Evolutionary conservation across 2,888 invertebrate genomes (phyloP).

Genomic region (Pristionchus maxplancki): DNA sequence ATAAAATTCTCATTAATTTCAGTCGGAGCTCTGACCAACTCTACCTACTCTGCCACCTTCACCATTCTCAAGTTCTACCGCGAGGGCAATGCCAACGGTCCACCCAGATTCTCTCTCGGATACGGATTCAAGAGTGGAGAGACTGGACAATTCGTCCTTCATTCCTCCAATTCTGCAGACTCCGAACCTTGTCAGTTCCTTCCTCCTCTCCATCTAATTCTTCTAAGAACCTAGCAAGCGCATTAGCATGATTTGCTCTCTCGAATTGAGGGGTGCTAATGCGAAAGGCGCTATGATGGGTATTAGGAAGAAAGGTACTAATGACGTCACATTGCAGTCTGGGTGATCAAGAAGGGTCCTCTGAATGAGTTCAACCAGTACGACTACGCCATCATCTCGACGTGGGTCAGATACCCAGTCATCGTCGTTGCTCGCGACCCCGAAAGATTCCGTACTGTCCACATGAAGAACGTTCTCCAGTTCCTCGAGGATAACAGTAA

Average conservation of each 20-base stretch:
- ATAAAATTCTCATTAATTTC: slow-evolving; percentile 53
- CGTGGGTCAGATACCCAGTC: slow-evolving; percentile 76
- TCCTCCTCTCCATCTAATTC: not conserved
- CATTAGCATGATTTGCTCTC: not conserved
- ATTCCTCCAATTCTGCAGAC: slow-evolving; percentile 77
- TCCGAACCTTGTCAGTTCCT: slow-evolving; percentile 75
- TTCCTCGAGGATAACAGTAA: slow-evolving; percentile 78
- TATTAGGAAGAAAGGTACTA: not conserved
- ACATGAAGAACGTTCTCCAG: slow-evolving; percentile 77
- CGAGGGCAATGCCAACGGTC: slow-evolving; percentile 78
- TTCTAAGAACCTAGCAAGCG: not conserved
- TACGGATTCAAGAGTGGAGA: slow-evolving; percentile 78
- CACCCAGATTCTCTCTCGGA: slow-evolving; percentile 77
- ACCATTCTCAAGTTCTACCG: slow-evolving; percentile 78
- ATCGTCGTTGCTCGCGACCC: slow-evolving; percentile 78
- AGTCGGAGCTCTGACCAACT: slow-evolving; percentile 78
- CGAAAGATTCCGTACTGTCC: slow-evolving; percentile 72
- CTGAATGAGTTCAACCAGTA: slow-evolving; percentile 78
- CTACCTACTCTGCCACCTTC: slow-evolving; percentile 78
- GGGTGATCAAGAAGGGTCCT: slow-evolving; percentile 78
- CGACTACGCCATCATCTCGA: slow-evolving; percentile 77
- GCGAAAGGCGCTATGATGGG: not conserved
- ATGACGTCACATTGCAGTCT: slow-evolving; percentile 70
- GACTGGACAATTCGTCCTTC: slow-evolving; percentile 78
- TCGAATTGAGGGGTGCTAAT: not conserved